Conservation (phyloP, 2,888 invertebrate species). For the Dioctria rufipes region DNA sequence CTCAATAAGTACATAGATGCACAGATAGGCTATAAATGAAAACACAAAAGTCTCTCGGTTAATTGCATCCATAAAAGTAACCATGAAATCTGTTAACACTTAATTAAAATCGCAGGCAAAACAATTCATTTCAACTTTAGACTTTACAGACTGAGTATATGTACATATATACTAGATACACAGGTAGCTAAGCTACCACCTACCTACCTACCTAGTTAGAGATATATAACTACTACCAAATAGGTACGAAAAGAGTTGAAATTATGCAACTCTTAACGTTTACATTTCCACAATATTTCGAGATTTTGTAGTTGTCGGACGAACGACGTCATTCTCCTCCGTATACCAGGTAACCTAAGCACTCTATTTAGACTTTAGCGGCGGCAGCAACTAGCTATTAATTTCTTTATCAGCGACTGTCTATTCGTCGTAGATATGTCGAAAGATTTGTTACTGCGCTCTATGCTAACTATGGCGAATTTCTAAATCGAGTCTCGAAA, state of each 20-base stretch:
- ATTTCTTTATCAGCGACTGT: slow-evolving; percentile 48
- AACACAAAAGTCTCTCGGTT: too few relatives aligned
- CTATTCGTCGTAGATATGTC: neutral
- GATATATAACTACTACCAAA: neutral
- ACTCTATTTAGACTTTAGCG: slow-evolving; percentile 28
- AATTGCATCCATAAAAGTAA: neutral
- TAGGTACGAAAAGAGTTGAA: neutral
- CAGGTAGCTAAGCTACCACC: neutral
- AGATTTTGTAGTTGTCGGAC: slow-evolving; percentile 22
- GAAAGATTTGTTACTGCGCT: slow-evolving; percentile 40
- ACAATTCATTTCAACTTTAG: neutral
- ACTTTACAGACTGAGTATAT: neutral
- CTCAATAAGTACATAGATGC: too few relatives aligned
- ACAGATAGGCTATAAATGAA: too few relatives aligned
- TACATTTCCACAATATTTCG: slow-evolving; percentile 24
- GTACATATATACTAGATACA: too few relatives aligned
- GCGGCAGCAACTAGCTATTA: slow-evolving; percentile 18
- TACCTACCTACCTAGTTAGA: neutral
- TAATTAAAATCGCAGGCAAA: slow-evolving; percentile 6
- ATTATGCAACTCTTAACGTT: slow-evolving; percentile 19
- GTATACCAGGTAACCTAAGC: slow-evolving; percentile 38
- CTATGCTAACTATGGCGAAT: neutral
- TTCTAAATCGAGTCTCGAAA: slow-evolving; percentile 12
- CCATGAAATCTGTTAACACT: neutral
- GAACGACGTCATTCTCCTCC: neutral